Evolutionary conservation across 2,797 vertebrate genomes (phyloP).

Genomic region (Parauchenoglanis punctatus): DNA sequence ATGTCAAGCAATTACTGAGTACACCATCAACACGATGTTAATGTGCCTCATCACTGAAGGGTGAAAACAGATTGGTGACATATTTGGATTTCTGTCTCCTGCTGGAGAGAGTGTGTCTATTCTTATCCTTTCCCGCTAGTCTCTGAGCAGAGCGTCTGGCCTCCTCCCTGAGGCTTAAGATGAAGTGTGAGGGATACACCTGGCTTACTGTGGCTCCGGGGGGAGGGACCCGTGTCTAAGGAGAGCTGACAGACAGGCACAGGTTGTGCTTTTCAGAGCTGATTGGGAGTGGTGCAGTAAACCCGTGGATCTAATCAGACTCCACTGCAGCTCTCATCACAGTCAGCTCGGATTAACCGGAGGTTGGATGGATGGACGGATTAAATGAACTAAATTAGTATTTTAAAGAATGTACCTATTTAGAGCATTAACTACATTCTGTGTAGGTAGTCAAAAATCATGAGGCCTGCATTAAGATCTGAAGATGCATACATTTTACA

Average conservation of each 20-base stretch:
- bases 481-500: too few relatives aligned
- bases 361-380: conserved; percentile 5
- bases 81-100: conserved; percentile 45
- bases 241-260: conserved; percentile 47
- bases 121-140: conserved; percentile 42
- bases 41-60: conserved; percentile 39
- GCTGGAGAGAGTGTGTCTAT: conserved; percentile 26
- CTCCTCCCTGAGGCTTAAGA: conserved; percentile 52
- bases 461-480: not conserved
- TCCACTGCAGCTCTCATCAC: conserved; percentile 24
- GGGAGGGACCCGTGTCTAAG: conserved; percentile 26
- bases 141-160: conserved; percentile 42
- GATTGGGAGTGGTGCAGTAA: conserved; percentile 31
- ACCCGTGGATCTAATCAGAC: conserved; percentile 40
- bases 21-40: conserved; percentile 44
- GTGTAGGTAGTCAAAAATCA: not conserved
- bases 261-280: conserved; percentile 45
- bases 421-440: not conserved
- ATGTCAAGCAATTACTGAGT: conserved; percentile 47
- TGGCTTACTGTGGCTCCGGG: conserved; percentile 48
- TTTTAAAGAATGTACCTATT: conserved; percentile 1
- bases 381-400: conserved; percentile 16
- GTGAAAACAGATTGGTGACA: conserved; percentile 35
- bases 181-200: conserved; percentile 52
- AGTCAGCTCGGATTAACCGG: conserved; percentile 31